A percentile compares a stretch with the other conserved stretches of the same genome.
These are phyloP conservation scores for Collichthys lucidus DNA, from an alignment of 2,113 vertebrate genomes.

Conservation along the genomic window DNA sequence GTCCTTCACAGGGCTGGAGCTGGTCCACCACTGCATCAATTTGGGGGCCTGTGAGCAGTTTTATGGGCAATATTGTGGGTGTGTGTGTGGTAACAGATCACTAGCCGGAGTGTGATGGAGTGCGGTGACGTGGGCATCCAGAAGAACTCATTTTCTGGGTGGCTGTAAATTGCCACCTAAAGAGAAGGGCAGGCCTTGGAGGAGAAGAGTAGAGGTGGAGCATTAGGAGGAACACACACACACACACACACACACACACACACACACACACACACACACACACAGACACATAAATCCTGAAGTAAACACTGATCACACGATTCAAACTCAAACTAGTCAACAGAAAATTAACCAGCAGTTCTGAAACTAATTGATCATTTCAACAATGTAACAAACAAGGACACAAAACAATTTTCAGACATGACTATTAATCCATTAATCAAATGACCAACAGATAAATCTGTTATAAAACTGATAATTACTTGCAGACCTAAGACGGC, in stretches of 20 bases:
- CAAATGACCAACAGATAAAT: not conserved
- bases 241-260: not conserved
- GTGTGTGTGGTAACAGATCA: constrained; percentile 77
- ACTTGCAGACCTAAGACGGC: not conserved
- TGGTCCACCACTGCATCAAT: constrained; percentile 66
- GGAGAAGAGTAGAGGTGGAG: constrained; percentile 33
- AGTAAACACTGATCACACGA: not conserved
- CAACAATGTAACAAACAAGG: not conserved
- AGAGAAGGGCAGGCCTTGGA: constrained; percentile 74
- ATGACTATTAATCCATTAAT: not conserved
- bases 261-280: too few species aligned
- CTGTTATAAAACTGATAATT: not conserved
- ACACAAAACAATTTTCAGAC: not conserved
- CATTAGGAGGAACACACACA: not conserved
- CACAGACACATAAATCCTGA: not conserved
- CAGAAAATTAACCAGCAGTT: not conserved
- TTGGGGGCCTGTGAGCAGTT: constrained; percentile 68
- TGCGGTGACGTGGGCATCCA: constrained; percentile 67
- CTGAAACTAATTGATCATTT: not conserved
- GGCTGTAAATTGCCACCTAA: constrained; percentile 77
- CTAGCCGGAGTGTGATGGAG: constrained; percentile 71
- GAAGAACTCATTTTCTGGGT: constrained; percentile 77
- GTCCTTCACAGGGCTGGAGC: constrained; percentile 74
- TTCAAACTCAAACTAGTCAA: not conserved
- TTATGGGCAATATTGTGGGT: constrained; percentile 77